phyloP scores from a whole-genome alignment of 2,113 vertebrate genomes.

The Zingel zingel region DNA sequence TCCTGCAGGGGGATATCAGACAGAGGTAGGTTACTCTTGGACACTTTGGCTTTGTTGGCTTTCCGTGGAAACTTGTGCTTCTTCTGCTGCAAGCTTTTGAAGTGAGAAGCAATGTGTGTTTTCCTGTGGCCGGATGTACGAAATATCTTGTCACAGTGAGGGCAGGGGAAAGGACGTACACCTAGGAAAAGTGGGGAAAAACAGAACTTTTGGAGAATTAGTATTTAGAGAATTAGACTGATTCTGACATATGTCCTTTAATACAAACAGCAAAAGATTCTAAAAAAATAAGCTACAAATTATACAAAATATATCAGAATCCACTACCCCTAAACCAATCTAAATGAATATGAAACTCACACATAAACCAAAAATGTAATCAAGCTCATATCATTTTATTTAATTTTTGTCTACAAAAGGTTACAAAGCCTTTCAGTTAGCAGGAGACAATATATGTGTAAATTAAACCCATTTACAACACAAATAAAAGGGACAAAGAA shows the following conservation, averaged over 20 bases:
- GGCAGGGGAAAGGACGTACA: conserved; percentile 95
- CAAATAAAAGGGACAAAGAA: conserved; percentile 8
- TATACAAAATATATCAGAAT: background rate
- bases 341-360: conserved; percentile 29
- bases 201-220: conserved; percentile 25
- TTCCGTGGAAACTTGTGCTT: conserved; percentile 95
- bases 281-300: background rate
- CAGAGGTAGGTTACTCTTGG: conserved; percentile 89
- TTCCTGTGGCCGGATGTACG: conserved; percentile 97
- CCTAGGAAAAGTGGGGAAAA: conserved; percentile 79
- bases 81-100: conserved; percentile 92
- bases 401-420: conserved; percentile 22
- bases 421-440: conserved; percentile 37
- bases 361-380: conserved; percentile 29
- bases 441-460: conserved; percentile 18
- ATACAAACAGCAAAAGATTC: background rate
- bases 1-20: conserved; percentile 96
- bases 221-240: conserved; percentile 27
- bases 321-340: background rate
- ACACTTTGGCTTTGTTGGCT: conserved; percentile 88
- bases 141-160: conserved; percentile 98
- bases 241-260: background rate
- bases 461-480: conserved; percentile 17
- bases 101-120: conserved; percentile 97
- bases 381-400: conserved; percentile 22